Base-by-base conservation (phyloP, 2,113 vertebrate species). In the Oxyruncus cristatus region DNA sequence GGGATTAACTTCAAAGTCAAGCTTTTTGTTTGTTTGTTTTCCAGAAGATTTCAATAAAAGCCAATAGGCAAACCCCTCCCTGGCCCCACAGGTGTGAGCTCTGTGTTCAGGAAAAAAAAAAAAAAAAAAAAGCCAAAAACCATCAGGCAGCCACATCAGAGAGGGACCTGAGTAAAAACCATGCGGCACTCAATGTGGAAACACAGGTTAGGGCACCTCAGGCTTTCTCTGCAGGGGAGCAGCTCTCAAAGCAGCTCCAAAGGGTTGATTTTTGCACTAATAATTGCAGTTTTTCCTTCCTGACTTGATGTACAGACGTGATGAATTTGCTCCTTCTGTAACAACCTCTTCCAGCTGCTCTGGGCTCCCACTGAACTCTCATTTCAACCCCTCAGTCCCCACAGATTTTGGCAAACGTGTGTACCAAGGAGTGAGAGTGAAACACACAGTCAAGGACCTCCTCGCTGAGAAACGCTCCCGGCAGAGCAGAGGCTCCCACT, bases 401-500 rank as follows among this genome's bases (percentile, higher is more conserved):
- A 96, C 98, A 98, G 99, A 99, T 81, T 99, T 98, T 72, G 98
- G 98, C 41, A 99, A 99, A 71, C 94, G 99, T 1, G 98, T 99
- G 71, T 99, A 99, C 97, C 99, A 99, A 82, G 99, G 99, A 1
- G 99, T 99, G 52, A 95, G 99, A 47, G 99, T 99, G 70, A 99
- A 99, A 73, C 99, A 99, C 93, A 99, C 99, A 0, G 99, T 99
- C 93, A 99, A 99, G 95, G 99, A 99, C 39, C 98, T 99, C 10
- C 98, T 99, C 84, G 99, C 99, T 7, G 99, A 99, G 74, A 99
- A 99, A 81, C 95, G 99, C 37, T 99, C 98, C 33, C 97, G 98
- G 63, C 99, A 99, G 96, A 98, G 98, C 27, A 98, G 53, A 17
- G 98, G 98, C 67, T 98, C 98, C 44, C 97, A 97, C 90, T 98